Percentiles rank a stretch among this genome's conserved stretches.
Evolutionary conservation across 2,888 invertebrate species (phyloP).

Genomic region (Keiferia lycopersicella): DNA sequence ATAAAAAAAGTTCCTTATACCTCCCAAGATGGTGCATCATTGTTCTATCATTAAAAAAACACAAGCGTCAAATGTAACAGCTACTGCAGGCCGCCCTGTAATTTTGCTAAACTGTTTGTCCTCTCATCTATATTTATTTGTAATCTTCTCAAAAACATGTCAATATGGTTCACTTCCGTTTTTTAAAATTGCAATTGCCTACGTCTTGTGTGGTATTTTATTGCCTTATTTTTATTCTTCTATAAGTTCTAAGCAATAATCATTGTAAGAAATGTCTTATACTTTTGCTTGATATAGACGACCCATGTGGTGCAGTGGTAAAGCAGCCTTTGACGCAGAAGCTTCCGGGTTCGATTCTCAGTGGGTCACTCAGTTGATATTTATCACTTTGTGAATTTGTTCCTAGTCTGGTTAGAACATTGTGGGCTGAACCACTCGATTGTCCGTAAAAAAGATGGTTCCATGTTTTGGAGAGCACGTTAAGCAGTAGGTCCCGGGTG

Average conservation of each 20-base stretch:
- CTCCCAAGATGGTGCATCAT: conserved; percentile 45
- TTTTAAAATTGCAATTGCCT: conserved; percentile 19
- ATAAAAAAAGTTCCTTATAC: conserved; percentile 36
- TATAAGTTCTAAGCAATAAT: background rate
- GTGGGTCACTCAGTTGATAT: no score
- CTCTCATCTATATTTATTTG: conserved; percentile 39
- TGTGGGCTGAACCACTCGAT: no score
- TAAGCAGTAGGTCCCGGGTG: no score
- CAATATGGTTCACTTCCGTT: conserved; percentile 48
- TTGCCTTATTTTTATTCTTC: no score
- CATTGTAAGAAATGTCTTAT: background rate
- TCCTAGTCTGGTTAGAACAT: no score
- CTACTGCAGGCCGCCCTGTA: conserved; percentile 60
- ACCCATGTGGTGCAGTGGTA: no score
- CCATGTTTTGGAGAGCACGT: no score
- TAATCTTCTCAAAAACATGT: conserved; percentile 40
- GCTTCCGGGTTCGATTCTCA: no score
- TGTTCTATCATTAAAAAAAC: conserved; percentile 27
- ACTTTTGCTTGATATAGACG: no score
- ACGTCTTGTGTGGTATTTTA: conserved; percentile 31
- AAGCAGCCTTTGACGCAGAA: no score
- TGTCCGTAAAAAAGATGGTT: no score
- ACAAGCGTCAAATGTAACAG: conserved; percentile 63
- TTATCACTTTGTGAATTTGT: no score
- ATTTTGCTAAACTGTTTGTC: conserved; percentile 62